Evolutionary conservation across 1,140 invertebrate genomes (phyloP), one percentile per base, ranked within the genome.

Genomic region (Triops cancriformis): DNA sequence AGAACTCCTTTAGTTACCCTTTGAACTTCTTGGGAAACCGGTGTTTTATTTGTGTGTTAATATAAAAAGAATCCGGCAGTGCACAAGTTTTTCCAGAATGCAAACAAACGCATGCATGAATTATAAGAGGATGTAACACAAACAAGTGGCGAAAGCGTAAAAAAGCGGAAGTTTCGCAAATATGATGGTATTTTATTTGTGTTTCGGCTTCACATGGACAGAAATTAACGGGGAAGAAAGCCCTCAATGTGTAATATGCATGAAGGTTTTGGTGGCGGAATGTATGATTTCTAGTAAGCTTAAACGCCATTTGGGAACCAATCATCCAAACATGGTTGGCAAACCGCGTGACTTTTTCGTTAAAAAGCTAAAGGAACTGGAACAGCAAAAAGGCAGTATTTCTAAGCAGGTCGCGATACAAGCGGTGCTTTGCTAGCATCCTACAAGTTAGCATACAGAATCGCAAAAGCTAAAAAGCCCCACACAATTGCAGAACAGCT

Each of bases 401-500:
- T n/a, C n/a, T n/a, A n/a, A n/a, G n/a, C n/a, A n/a, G n/a, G n/a
- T n/a, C n/a, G n/a, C n/a, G n/a, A n/a, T n/a, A n/a, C n/a, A n/a
- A n/a, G n/a, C n/a, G n/a, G n/a, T n/a, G n/a, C n/a, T n/a, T n/a
- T n/a, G n/a, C n/a, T n/a, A n/a, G n/a, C n/a, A n/a, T n/a, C n/a
- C n/a, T n/a, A n/a, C n/a, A n/a, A n/a, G n/a, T n/a, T n/a, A n/a
- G n/a, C n/a, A n/a, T n/a, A n/a, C n/a, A n/a, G n/a, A 45, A 80
- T 83, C 27, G 82, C 84, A 73, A 83, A 83, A 82, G 80, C 79
- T 79, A 82, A 80, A 80, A 83, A 85, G 82, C 80, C 80, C 77
- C 81, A 83, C 79, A 84, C 80, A 73, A 84, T 84, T 80, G 83
- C 82, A 79, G 82, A 84, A 78, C 64, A 84, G 74, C 79, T 83